These are phyloP conservation scores for Hydraecia micacea DNA, from an alignment of 2,888 invertebrate species.

Conservation along the genomic window DNA sequence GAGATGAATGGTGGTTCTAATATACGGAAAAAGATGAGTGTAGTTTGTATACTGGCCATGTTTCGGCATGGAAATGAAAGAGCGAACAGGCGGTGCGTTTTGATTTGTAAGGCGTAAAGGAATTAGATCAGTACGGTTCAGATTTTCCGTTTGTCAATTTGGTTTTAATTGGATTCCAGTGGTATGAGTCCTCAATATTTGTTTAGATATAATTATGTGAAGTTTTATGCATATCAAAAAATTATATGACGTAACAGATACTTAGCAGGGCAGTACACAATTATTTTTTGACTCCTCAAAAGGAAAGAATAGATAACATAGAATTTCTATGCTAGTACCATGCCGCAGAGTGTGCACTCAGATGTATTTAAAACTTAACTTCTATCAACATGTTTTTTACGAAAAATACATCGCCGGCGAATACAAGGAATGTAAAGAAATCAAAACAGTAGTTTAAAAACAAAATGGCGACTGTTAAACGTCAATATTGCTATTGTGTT, in stretches of 20 bases:
- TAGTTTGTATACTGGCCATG: slow-evolving; percentile 44
- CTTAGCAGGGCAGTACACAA: not conserved
- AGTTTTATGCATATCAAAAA: not conserved
- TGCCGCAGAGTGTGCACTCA: too few relatives aligned
- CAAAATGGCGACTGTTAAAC: slow-evolving; percentile 21
- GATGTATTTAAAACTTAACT: not conserved
- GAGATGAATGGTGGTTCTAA: slow-evolving; percentile 50
- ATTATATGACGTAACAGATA: not conserved
- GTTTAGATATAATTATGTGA: not conserved
- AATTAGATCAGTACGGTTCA: slow-evolving; percentile 11
- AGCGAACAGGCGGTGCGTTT: slow-evolving; percentile 26
- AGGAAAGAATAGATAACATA: not conserved
- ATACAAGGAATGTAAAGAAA: slow-evolving; percentile 15
- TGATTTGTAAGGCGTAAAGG: slow-evolving; percentile 21
- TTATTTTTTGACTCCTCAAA: not conserved
- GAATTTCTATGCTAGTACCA: too few relatives aligned
- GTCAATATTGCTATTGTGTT: slow-evolving; percentile 31
- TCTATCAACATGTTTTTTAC: not conserved
- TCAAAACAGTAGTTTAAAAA: slow-evolving; percentile 29
- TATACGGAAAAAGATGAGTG: slow-evolving; percentile 39
- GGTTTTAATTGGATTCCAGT: not conserved
- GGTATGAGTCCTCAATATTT: not conserved
- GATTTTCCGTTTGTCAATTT: slow-evolving; percentile 11
- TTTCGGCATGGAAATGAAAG: slow-evolving; percentile 46
- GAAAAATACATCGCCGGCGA: not conserved